A percentile compares a stretch with the other conserved stretches of the same genome.
phyloP scores from a whole-genome alignment of 2,113 vertebrate species.

The Nothoprocta pentlandii region DNA sequence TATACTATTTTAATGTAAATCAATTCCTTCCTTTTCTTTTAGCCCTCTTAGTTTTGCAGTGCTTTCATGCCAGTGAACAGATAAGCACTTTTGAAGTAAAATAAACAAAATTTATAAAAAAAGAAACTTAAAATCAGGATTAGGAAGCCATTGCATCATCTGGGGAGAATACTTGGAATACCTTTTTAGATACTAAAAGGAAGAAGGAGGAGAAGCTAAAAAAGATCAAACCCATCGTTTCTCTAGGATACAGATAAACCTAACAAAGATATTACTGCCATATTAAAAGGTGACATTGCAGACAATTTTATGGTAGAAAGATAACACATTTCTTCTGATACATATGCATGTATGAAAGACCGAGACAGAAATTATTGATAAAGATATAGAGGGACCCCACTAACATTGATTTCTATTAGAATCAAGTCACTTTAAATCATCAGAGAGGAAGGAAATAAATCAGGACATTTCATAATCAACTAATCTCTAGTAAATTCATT shows the following conservation, averaged over 20 bases:
- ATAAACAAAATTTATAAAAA: neutral
- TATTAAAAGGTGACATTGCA: neutral
- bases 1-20: neutral
- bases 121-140: neutral
- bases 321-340: neutral
- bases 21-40: accelerated
- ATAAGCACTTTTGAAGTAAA: neutral
- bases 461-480: conserved; percentile 50
- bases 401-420: conserved; percentile 65
- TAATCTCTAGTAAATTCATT: conserved; percentile 72
- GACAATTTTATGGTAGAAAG: neutral
- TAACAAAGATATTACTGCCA: neutral
- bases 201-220: neutral
- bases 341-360: neutral
- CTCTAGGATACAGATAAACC: neutral
- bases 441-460: conserved; percentile 68
- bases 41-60: neutral
- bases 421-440: conserved; percentile 62
- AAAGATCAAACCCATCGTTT: neutral
- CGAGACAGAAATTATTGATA: neutral
- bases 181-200: neutral
- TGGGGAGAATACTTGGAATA: neutral
- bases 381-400: neutral
- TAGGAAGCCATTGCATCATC: neutral
- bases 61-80: neutral